Evolutionary conservation across 53 echinoderm and acorn worm species (phyloP).

Genomic region (Zoroaster sp.): DNA sequence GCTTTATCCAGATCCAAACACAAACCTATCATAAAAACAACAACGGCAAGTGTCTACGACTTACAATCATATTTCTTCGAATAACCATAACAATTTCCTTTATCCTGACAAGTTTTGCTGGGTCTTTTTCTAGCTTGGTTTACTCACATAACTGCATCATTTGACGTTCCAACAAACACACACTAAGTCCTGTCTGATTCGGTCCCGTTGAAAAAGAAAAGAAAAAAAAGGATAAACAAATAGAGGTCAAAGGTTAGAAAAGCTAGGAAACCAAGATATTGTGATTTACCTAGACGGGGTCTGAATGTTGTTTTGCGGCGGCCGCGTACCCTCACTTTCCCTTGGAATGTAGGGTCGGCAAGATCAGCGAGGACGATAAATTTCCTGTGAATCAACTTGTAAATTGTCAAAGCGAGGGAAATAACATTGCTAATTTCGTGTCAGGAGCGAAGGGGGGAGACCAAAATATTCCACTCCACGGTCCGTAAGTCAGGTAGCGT

Average conservation of each 20-base stretch:
- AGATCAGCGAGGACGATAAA: constrained; percentile 41
- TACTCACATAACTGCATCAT: not conserved
- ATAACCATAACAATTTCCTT: constrained; percentile 16
- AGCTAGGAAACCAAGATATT: not conserved
- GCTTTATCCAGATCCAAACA: not conserved
- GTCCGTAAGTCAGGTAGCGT: constrained; percentile 27
- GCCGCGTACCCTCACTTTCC: not conserved
- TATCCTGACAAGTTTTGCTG: not conserved
- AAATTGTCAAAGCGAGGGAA: not conserved
- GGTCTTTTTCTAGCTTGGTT: not conserved
- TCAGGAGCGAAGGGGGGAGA: not conserved
- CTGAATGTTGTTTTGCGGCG: constrained; percentile 10
- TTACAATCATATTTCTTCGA: constrained; percentile 17
- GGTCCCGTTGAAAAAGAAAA: not conserved
- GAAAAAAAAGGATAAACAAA: constrained; percentile 46
- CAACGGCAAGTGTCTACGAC: not conserved
- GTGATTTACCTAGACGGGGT: constrained; percentile 21
- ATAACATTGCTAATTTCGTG: constrained; percentile 23
- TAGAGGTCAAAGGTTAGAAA: constrained; percentile 31
- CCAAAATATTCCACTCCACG: not conserved
- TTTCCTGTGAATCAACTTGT: constrained; percentile 22
- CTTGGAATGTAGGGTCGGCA: constrained; percentile 28
- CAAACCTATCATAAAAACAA: not conserved
- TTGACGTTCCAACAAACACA: not conserved
- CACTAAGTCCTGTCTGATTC: not conserved